These are phyloP conservation scores for Drosophila fuyamai DNA, from an alignment of 1,140 invertebrate species.

Conservation along the genomic window DNA sequence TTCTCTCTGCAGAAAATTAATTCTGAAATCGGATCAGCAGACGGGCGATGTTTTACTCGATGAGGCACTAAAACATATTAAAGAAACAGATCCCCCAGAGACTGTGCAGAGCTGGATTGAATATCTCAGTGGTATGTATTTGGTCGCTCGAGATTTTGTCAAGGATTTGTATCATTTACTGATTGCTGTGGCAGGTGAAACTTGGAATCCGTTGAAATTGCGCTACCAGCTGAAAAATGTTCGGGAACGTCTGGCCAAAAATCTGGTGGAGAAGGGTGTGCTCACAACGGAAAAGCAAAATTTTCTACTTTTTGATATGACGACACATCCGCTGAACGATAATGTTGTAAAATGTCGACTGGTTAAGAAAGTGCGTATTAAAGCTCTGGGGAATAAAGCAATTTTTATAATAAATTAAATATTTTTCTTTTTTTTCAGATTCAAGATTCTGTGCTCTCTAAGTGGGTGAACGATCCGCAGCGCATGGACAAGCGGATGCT, in stretches of 20 bases:
- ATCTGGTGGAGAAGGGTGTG: constrained; percentile 99
- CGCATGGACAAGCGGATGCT: constrained; percentile 98
- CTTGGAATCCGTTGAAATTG: constrained; percentile 99
- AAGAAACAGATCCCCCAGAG: constrained; percentile 98
- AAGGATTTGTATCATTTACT: constrained; percentile 40
- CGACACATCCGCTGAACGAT: constrained; percentile 99
- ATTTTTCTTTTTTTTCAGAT: constrained; percentile 88
- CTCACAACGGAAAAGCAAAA: constrained; percentile 99
- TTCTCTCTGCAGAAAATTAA: constrained; percentile 85
- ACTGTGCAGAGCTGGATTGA: constrained; percentile 99
- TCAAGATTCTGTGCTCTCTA: constrained; percentile 97
- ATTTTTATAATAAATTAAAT: not conserved
- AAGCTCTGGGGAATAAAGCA: no score
- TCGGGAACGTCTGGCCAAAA: constrained; percentile 98
- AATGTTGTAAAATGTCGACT: constrained; percentile 97
- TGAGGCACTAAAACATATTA: constrained; percentile 99
- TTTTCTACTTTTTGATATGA: constrained; percentile 99
- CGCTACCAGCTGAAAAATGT: constrained; percentile 99
- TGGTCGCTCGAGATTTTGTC: no score
- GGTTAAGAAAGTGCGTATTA: constrained; percentile 93
- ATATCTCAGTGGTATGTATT: constrained; percentile 96
- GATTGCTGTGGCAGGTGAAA: constrained; percentile 91
- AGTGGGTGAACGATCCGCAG: constrained; percentile 99
- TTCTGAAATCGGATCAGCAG: constrained; percentile 91
- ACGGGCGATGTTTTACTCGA: constrained; percentile 99